These are phyloP conservation scores for Aspidapion aeneum DNA, from an alignment of 2,888 invertebrate genomes.

Conservation along the genomic window DNA sequence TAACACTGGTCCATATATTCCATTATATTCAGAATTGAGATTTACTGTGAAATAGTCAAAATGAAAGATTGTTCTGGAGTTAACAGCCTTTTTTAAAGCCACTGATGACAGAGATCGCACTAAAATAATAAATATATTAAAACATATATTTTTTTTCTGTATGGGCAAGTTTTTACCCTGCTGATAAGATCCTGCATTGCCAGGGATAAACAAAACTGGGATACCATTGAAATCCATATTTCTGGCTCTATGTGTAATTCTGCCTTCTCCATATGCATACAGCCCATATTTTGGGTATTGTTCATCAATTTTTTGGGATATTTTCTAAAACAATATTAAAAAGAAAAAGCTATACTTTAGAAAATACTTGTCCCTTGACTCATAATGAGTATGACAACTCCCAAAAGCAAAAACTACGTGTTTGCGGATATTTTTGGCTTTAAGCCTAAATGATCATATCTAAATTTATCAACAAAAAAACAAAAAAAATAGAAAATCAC, in stretches of 20 bases:
- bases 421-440: not conserved
- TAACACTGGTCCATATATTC: constrained; percentile 80
- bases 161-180: constrained; percentile 58
- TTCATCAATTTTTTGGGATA: constrained; percentile 60
- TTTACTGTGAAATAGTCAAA: constrained; percentile 93
- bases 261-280: constrained; percentile 89
- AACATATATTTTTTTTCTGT: not conserved
- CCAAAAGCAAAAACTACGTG: not conserved
- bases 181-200: constrained; percentile 91
- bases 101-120: constrained; percentile 91
- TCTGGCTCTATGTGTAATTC: constrained; percentile 63
- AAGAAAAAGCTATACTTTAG: not conserved
- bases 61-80: constrained; percentile 65
- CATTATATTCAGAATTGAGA: constrained; percentile 87
- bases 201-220: constrained; percentile 92
- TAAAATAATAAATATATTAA: constrained; percentile 39
- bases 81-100: constrained; percentile 77
- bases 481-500: not conserved
- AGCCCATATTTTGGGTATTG: constrained; percentile 78
- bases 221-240: constrained; percentile 80
- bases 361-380: not conserved
- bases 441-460: not conserved
- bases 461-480: not conserved
- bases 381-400: not conserved
- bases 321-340: constrained; percentile 54